phyloP scores from a whole-genome alignment of 2,888 invertebrate genomes.

The Sarcophaga carnaria region DNA sequence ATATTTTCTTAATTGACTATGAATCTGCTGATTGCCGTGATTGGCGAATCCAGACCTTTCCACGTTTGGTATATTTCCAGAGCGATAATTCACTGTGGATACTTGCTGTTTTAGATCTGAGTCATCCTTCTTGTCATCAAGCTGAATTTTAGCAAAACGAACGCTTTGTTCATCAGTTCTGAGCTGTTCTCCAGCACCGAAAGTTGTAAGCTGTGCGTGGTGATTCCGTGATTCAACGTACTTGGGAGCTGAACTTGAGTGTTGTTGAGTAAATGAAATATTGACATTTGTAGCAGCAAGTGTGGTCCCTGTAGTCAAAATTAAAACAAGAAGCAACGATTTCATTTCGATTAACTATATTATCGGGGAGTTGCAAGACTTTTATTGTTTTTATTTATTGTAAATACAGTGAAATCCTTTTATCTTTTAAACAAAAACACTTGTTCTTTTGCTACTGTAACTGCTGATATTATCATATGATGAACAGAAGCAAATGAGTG shows the following conservation, averaged over 20 bases:
- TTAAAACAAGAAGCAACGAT: constrained; percentile 64
- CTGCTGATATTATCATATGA: constrained; percentile 62
- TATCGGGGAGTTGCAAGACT: neutral
- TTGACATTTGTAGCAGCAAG: constrained; percentile 77
- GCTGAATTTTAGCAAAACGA: constrained; percentile 70
- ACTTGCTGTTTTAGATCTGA: constrained; percentile 37
- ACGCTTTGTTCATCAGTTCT: constrained; percentile 66
- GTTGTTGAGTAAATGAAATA: constrained; percentile 76
- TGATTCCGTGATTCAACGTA: constrained; percentile 74
- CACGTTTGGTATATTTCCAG: constrained; percentile 50
- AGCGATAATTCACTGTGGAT: constrained; percentile 48
- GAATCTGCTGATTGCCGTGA: constrained; percentile 67
- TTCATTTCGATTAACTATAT: constrained; percentile 35
- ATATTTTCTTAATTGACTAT: constrained; percentile 74
- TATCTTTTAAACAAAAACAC: neutral
- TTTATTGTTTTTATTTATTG: constrained; percentile 24
- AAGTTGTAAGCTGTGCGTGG: constrained; percentile 18
- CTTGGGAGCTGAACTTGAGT: constrained; percentile 82
- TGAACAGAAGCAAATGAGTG: constrained; percentile 73
- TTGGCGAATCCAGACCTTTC: constrained; percentile 40
- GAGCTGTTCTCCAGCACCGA: constrained; percentile 34
- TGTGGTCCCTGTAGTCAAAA: constrained; percentile 74
- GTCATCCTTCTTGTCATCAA: constrained; percentile 37
- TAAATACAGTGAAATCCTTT: neutral
- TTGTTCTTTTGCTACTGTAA: constrained; percentile 27